phyloP scores from a whole-genome alignment of 1,140 invertebrate species.

The Cotesia typhae region DNA sequence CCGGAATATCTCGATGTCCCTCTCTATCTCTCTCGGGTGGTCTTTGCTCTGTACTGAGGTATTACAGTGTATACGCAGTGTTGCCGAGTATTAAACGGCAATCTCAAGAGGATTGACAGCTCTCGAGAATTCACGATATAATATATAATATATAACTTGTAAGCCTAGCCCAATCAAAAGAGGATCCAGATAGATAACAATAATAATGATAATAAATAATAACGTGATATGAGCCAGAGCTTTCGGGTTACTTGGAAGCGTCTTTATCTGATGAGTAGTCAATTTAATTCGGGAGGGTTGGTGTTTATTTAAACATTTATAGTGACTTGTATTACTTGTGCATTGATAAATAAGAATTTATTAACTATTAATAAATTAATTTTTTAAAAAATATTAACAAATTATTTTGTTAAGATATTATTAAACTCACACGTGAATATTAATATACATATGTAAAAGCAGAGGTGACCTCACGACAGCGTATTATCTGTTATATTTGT shows the following conservation, averaged over 20 bases:
- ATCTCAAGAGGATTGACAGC: slow-evolving; percentile 53
- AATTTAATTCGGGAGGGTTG: slow-evolving; percentile 54
- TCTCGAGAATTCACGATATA: slow-evolving; percentile 49
- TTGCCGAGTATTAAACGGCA: neutral
- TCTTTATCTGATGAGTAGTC: slow-evolving; percentile 53
- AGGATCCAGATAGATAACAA: neutral
- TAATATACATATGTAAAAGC: neutral
- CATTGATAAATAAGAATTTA: no score
- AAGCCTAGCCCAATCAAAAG: slow-evolving; percentile 3
- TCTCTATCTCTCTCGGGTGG: slow-evolving; percentile 27
- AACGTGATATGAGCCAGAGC: slow-evolving; percentile 54
- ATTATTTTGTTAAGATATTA: no score
- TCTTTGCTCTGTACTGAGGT: slow-evolving; percentile 34
- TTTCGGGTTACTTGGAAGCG: slow-evolving; percentile 49
- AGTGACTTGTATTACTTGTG: slow-evolving; percentile 36
- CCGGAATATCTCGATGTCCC: slow-evolving; percentile 38
- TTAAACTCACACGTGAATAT: no score
- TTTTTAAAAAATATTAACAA: no score
- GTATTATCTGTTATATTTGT: slow-evolving; percentile 6
- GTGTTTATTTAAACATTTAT: slow-evolving; percentile 57
- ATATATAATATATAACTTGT: neutral
- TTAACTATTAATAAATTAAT: no score
- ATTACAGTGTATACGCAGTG: no score
- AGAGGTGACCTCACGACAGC: slow-evolving; percentile 56
- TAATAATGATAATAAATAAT: slow-evolving; percentile 24